phyloP scores from a whole-genome alignment of 2,113 vertebrate genomes.

The Oreochromis tanganicae region DNA sequence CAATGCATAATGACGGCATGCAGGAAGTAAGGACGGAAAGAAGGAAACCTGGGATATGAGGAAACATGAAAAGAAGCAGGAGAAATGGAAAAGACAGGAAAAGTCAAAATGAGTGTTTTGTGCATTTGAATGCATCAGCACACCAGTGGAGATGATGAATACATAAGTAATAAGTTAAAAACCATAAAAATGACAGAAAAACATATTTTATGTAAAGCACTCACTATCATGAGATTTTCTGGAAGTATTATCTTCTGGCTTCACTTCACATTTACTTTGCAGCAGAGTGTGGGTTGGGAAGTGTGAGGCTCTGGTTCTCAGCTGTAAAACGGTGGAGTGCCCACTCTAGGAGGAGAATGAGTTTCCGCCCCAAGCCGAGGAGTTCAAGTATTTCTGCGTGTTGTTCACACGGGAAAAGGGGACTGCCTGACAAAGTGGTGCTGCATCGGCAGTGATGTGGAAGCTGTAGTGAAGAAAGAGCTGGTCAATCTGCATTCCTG shows the following conservation, averaged over 20 bases:
- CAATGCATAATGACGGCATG: neutral
- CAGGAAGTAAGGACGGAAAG: neutral
- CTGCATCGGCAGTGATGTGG: neutral
- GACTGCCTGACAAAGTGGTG: neutral
- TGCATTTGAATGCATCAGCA: neutral
- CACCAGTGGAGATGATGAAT: neutral
- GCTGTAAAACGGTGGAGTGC: neutral
- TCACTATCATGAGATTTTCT: neutral
- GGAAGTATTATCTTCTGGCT: too few relatives aligned
- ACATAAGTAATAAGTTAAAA: neutral
- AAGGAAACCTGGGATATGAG: neutral
- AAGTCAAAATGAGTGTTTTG: neutral
- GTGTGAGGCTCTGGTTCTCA: neutral
- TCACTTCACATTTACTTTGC: neutral
- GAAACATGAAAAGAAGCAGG: neutral
- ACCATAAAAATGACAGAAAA: neutral
- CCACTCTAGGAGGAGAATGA: neutral
- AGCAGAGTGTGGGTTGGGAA: neutral
- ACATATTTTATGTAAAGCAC: fast-evolving
- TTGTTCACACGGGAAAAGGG: neutral
- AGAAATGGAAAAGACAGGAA: neutral
- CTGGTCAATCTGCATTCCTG: neutral
- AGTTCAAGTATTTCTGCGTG: neutral
- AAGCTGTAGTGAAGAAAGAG: neutral
- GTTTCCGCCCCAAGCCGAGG: neutral